Evolutionary conservation across 2,888 invertebrate species (phyloP).

Genomic region (Notodonta dromedarius): DNA sequence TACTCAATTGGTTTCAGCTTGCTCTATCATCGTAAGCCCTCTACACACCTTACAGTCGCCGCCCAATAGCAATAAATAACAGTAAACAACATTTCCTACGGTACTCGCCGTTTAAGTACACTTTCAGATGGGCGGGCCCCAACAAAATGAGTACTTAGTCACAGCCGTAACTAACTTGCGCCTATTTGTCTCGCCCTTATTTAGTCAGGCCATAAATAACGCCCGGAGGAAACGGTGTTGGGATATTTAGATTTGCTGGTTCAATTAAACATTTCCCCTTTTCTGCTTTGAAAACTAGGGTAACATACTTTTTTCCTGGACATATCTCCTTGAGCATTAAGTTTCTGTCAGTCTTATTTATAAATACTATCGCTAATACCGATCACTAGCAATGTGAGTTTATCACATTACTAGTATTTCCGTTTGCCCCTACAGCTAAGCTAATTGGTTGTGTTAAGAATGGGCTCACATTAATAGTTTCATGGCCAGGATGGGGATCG

Average conservation of each 20-base stretch:
- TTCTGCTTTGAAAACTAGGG: background rate
- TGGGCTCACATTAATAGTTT: too few relatives aligned
- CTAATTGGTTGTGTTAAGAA: too few relatives aligned
- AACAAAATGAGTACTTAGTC: slow-evolving; percentile 8
- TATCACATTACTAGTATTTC: too few relatives aligned
- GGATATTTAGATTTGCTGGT: slow-evolving; percentile 4
- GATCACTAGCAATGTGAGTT: too few relatives aligned
- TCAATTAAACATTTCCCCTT: background rate
- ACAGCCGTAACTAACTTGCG: slow-evolving; percentile 7
- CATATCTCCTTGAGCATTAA: too few relatives aligned
- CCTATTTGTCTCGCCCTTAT: slow-evolving; percentile 7
- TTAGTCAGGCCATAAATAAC: slow-evolving; percentile 1
- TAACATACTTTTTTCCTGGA: too few relatives aligned
- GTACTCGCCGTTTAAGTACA: background rate
- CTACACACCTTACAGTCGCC: background rate
- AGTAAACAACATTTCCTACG: background rate
- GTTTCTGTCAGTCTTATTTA: too few relatives aligned
- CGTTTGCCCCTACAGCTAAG: too few relatives aligned
- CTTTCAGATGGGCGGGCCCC: background rate
- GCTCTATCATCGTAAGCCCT: background rate
- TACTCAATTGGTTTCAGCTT: too few relatives aligned
- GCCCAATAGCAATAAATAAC: background rate
- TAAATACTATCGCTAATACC: too few relatives aligned
- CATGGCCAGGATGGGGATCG: too few relatives aligned
- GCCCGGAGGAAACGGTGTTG: background rate